Evolutionary conservation across 1,140 invertebrate genomes (phyloP).

Genomic region (Samia ricini): DNA sequence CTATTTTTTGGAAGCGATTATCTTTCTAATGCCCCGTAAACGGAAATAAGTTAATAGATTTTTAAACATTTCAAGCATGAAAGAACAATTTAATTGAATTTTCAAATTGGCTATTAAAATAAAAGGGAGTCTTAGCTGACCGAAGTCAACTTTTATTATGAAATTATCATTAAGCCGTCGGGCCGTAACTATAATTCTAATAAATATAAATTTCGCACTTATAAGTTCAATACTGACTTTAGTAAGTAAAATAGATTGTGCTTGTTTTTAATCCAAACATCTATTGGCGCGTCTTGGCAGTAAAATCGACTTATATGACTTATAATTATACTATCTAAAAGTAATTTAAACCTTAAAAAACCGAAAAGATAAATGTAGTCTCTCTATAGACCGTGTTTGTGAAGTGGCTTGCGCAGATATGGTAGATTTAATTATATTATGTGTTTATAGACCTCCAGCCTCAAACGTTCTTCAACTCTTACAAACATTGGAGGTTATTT

Average conservation of each 20-base stretch:
- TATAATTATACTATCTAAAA: no score
- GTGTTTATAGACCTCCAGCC: no score
- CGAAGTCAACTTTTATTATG: conserved; percentile 4
- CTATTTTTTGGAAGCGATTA: no score
- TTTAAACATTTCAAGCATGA: neutral
- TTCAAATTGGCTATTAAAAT: conserved; percentile 22
- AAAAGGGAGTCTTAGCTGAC: conserved; percentile 6
- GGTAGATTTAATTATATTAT: no score
- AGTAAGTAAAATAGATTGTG: neutral
- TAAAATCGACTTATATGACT: neutral
- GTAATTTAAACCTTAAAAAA: no score
- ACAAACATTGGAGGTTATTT: no score
- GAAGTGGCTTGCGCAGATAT: no score
- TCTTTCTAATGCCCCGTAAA: no score
- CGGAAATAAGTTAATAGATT: no score
- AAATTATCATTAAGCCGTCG: conserved; percentile 3
- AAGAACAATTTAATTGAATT: conserved; percentile 27
- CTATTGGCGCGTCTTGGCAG: neutral
- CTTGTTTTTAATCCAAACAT: neutral
- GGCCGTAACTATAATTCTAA: neutral
- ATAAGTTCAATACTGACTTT: conserved; percentile 1
- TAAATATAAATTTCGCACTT: neutral
- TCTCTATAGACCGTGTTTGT: no score
- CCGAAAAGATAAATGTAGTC: no score
- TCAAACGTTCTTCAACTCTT: no score